Evolutionary conservation across 1,140 invertebrate genomes (phyloP), one percentile per base, ranked within the genome.

Genomic region (Chrysomallon squamiferum): DNA sequence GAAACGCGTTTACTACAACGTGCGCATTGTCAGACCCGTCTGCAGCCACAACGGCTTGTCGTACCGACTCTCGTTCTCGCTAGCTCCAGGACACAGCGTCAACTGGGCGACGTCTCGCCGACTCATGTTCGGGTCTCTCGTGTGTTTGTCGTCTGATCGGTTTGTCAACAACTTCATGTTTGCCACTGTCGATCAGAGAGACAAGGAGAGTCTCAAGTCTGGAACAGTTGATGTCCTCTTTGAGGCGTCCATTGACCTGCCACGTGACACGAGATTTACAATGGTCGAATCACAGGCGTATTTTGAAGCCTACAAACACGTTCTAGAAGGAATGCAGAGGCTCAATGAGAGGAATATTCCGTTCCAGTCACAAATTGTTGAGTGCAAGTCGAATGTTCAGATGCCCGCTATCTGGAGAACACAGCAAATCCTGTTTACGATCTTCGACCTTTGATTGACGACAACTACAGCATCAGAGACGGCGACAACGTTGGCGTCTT

Each of bases 81-180:
- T 68, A 2, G 59, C 66, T 3, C 43, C 60, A 6, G 65, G 80
- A 35, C 64, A 50, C 18, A 49, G 57, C 33, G 66, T 85, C 3
- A 74, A 82, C 2, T 86, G 85, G 86, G 66, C 78, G 29, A 60
- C 59, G 1, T 86, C 87, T 0, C 89, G 90, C 76, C 83, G 90
- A 56, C 88, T 94, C 32, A 87, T 93, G 76, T 90, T 84, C 82
- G 93, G 93, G 0, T 90, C 91, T 0, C 81, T 94, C n/a, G 71
- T 94, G 0, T 89, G 91, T 66, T 87, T 95, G 30, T 91, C 91
- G 1, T 83, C 71, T 11, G 89, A 92, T 75, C 86, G 90, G 54
- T 94, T 93, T 79, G 81, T 88, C 32, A 88, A 87, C 33, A 62
- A 57, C 29, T 84, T 92, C 41, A 79, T 91, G 38, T 88, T 93